Percentiles rank a stretch among this genome's conserved stretches.
phyloP scores from a whole-genome alignment of 1,140 invertebrate species.

The Brachionus rubens region DNA sequence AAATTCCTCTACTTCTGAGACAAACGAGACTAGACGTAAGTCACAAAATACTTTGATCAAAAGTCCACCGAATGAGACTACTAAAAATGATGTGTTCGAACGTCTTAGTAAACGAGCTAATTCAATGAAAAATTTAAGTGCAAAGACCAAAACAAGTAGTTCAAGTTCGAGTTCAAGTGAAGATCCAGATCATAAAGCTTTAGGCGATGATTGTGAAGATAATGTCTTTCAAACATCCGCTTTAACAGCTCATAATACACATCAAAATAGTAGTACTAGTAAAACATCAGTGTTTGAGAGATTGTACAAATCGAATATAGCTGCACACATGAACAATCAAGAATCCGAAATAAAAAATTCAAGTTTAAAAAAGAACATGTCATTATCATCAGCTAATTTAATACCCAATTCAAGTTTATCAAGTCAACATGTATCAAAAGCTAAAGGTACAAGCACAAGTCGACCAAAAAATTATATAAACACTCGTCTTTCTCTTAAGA shows the following conservation, averaged over 20 bases:
- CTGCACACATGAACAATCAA: constrained; percentile 37
- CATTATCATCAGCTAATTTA: constrained; percentile 34
- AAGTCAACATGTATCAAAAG: neutral
- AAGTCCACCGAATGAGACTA: neutral
- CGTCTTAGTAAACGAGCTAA: neutral
- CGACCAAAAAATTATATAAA: neutral
- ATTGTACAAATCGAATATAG: constrained; percentile 41
- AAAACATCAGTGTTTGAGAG: constrained; percentile 40
- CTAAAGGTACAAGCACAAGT: neutral
- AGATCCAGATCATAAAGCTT: neutral
- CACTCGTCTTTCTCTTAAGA: neutral
- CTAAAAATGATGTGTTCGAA: constrained; percentile 34
- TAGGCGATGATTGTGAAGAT: neutral
- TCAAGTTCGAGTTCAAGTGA: neutral
- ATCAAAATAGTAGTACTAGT: neutral
- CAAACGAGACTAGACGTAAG: neutral
- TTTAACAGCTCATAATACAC: too few relatives aligned
- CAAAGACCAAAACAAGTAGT: neutral
- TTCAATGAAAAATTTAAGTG: constrained; percentile 30
- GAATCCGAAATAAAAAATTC: constrained; percentile 11
- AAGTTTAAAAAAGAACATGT: constrained; percentile 35
- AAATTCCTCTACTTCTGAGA: neutral
- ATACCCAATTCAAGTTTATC: neutral
- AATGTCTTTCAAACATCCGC: neutral
- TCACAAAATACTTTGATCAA: neutral